These are phyloP conservation scores for Cephalotes varians DNA, from an alignment of 2,888 invertebrate genomes.

Conservation along the genomic window DNA sequence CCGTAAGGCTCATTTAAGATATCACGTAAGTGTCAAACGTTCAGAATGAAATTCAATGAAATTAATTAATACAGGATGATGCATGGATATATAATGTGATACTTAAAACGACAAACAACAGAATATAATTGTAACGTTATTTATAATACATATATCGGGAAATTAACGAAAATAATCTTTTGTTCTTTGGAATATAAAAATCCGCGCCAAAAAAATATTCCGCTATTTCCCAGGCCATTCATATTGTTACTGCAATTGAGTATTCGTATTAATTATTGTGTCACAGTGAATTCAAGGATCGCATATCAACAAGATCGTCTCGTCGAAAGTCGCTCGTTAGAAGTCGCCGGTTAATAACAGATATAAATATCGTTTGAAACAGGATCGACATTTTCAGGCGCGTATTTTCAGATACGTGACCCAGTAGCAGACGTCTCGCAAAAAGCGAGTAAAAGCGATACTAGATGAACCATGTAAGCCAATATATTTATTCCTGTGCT, in stretches of 20 bases:
- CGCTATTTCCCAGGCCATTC: not conserved
- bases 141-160: not conserved
- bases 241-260: not conserved
- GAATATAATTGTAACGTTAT: not conserved
- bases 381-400: slow-evolving; percentile 19
- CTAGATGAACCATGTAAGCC: not conserved
- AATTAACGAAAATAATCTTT: not conserved
- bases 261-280: slow-evolving; percentile 1
- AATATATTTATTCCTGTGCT: not conserved
- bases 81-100: not conserved
- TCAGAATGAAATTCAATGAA: not conserved
- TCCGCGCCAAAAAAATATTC: not conserved
- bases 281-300: not conserved
- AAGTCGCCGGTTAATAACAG: not conserved
- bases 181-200: not conserved
- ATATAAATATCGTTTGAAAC: slow-evolving; percentile 14
- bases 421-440: slow-evolving; percentile 4
- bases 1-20: not conserved
- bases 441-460: slow-evolving; percentile 10
- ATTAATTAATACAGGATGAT: not conserved
- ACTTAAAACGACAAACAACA: not conserved
- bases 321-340: not conserved
- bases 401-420: slow-evolving; percentile 40
- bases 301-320: slow-evolving; percentile 15
- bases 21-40: not conserved